These are phyloP conservation scores for Antheraea pernyi DNA, from an alignment of 1,140 invertebrate species.

Conservation along the genomic window DNA sequence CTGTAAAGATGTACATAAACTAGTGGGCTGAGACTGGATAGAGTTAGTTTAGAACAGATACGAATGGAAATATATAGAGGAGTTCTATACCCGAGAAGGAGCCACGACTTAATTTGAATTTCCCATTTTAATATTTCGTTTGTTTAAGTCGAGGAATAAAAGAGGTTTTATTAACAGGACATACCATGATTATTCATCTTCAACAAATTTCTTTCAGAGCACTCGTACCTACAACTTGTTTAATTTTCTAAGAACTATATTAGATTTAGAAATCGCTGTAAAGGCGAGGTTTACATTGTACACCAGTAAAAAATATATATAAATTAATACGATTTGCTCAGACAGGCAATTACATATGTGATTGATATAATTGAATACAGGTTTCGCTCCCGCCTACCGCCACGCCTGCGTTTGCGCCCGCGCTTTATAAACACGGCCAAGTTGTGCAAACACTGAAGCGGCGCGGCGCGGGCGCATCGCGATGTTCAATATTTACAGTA, in stretches of 20 bases:
- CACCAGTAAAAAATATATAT: neutral
- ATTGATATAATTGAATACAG: conserved; percentile 2
- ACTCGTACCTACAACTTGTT: too few species aligned
- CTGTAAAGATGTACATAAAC: too few species aligned
- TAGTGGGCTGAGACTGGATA: too few species aligned
- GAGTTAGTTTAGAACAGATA: too few species aligned
- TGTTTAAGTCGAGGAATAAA: too few species aligned
- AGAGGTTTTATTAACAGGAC: too few species aligned
- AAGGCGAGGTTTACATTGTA: neutral
- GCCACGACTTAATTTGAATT: too few species aligned
- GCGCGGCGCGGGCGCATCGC: neutral
- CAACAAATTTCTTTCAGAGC: too few species aligned
- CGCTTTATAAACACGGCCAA: conserved; percentile 19
- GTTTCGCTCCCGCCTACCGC: conserved; percentile 36
- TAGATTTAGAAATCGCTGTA: neutral
- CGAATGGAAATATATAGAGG: too few species aligned
- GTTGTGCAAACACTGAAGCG: conserved; percentile 27
- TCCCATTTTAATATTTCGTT: too few species aligned
- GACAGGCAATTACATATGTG: neutral
- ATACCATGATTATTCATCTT: too few species aligned
- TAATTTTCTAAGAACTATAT: neutral
- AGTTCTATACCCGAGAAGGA: too few species aligned
- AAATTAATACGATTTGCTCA: neutral
- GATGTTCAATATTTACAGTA: neutral
- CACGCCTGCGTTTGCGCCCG: conserved; percentile 38